Evolutionary conservation across 2,888 invertebrate genomes (phyloP).

Genomic region (Leptinotarsa rubiginosa): DNA sequence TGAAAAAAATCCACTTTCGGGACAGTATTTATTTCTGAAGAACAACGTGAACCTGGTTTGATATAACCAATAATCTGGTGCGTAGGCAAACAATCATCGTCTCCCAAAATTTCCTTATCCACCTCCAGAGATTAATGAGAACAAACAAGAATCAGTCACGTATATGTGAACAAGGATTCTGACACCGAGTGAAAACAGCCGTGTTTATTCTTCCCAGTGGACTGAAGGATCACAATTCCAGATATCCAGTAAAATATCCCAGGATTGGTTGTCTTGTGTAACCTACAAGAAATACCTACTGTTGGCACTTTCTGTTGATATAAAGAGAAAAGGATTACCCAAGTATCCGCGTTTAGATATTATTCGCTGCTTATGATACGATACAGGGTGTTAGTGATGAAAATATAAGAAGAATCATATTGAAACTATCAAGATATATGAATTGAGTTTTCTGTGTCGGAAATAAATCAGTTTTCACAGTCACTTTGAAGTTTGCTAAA

Average conservation of each 20-base stretch:
- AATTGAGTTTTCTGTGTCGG: too few species aligned
- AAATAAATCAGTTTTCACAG: too few species aligned
- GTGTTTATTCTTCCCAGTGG: constrained; percentile 50
- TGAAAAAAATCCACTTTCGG: too few species aligned
- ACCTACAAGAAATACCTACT: background rate
- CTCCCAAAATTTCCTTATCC: background rate
- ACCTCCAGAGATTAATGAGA: background rate
- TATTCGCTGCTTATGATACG: too few species aligned
- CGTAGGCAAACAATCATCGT: background rate
- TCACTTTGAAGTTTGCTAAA: too few species aligned
- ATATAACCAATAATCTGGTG: background rate
- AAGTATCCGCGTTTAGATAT: too few species aligned
- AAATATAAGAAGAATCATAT: too few species aligned
- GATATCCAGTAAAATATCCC: background rate
- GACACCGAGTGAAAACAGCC: constrained; percentile 46
- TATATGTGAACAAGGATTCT: constrained; percentile 43
- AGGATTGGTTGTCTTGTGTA: background rate
- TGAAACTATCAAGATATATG: too few species aligned
- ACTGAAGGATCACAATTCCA: constrained; percentile 42
- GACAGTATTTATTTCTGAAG: background rate
- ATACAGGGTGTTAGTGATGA: too few species aligned
- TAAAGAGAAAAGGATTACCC: too few species aligned
- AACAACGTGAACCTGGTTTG: background rate
- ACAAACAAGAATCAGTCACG: constrained; percentile 46
- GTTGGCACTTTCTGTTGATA: background rate